These are phyloP conservation scores for Cottoperca gobio DNA, from an alignment of 2,797 vertebrate species.

Conservation along the genomic window DNA sequence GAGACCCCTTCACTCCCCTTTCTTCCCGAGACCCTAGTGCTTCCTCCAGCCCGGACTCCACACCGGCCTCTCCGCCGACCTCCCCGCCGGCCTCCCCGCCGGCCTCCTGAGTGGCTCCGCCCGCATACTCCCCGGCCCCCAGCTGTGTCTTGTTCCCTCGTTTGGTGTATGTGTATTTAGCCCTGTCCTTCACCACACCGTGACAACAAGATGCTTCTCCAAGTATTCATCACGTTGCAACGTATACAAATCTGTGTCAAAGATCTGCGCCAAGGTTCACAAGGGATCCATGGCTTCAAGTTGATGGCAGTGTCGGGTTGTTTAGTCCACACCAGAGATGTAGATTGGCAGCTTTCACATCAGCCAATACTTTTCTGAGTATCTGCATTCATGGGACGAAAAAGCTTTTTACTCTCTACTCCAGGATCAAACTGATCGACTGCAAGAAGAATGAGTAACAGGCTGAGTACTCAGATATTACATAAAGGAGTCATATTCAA, in stretches of 20 bases:
- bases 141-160: no score
- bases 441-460: conserved; percentile 4
- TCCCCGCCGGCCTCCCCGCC: no score
- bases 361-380: background rate
- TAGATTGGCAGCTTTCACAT: background rate
- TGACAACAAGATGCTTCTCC: no score
- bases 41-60: no score
- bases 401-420: background rate
- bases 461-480: background rate
- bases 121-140: no score
- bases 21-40: no score
- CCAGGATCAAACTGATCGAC: background rate
- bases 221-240: no score
- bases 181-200: no score
- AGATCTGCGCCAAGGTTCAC: background rate
- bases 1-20: no score
- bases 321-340: background rate
- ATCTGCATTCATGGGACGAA: background rate
- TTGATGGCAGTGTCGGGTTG: background rate
- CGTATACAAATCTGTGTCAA: background rate
- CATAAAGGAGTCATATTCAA: conserved; percentile 11
- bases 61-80: no score
- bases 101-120: no score
- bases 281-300: background rate
- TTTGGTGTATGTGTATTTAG: no score